Evolutionary conservation across 2,888 invertebrate species (phyloP), one percentile per base, ranked within the genome.

Genomic region (Diaphora mendica): DNA sequence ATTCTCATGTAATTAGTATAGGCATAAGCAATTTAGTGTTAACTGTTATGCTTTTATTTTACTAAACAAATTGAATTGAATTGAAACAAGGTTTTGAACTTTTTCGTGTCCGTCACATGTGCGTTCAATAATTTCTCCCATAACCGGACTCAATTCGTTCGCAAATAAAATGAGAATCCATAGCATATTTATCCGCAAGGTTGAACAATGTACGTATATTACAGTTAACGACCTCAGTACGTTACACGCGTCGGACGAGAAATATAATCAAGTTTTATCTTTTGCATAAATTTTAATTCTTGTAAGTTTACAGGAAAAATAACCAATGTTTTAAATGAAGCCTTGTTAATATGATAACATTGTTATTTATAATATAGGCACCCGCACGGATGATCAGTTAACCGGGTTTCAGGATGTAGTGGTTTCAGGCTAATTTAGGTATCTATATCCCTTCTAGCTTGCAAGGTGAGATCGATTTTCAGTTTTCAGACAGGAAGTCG

Each of bases 241-340:
- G 76, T 81, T 79, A 77, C 77, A 64, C 64, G 69, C 82, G 33
- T 66, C 68, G 33, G 74, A 74, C 74, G 79, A 79, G 79, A 82
- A 77, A 67, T 69, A 79, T 78, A 76, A 81, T 81, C 77, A 77
- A 77, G 71, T 77, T 81, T 81, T 79, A 81, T 77, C 73, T 74
- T 26, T 26, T 68, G 72, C 59, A 81, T 81, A 81, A 81, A 81
- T 81, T 81, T 81, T 79, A 72, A 77, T 77, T 73, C 55, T 30
- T 73, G 68, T 66, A 72, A 55, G n/a, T 55, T 55, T 55, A 13
- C n/a, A n/a, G 9, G 55, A 26, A 11, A 74, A 30, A 62, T 62
- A 71, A 72, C 68, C 72, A 72, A 73, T 77, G 72, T 71, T 62
- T 42, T 3, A 62, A 48, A 70, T 30, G 23, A 33, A 44, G 15